Base-by-base conservation (phyloP, 2,797 vertebrate genomes). In the Pseudochaenichthys georgianus region DNA sequence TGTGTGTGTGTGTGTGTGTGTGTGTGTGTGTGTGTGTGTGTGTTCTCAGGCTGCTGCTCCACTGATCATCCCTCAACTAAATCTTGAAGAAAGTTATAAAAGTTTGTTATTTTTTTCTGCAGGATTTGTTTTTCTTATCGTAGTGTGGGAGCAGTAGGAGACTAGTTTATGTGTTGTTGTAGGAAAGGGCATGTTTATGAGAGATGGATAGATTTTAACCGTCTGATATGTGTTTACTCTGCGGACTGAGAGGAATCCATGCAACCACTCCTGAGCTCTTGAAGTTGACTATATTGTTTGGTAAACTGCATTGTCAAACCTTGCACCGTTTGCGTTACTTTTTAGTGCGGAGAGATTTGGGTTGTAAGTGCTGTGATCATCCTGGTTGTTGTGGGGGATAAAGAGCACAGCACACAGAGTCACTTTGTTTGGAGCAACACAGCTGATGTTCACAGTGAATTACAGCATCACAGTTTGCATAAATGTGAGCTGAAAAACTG, bases 21-120 rank as follows among this genome's bases (percentile, higher is more conserved):
- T 80, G 46, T 80, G 76, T 83, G 78, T 80, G 58, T 84, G 61
- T 76, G 53, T 79, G 70, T 86, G 57, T 77, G 59, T 73, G 63
- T 68, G 73, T 63, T 87, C 77, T 83, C 42, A 77, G 60, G 65
- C 78, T 83, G 71, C 77, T 67, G 70, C 64, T 84, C 48, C 65
- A 82, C 78, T 83, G 80, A 90, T 88, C 85, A 83, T 92, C 86
- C 74, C 60, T 81, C 64, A 75, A 70, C 76, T 88, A 61, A 83
- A 86, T 87, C 62, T 53, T 80, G 60, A 69, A 73, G 38, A 85
- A 79, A 83, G 66, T 74, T 58, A 60, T 15, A 77, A 70, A 79
- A 77, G 55, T 21, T 53, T 77, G 70, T 69, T 78, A 60, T 78
- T 78, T 70, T 17, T 82, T 71, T 58, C 51, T 61, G 61, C 57